Conservation (phyloP, 2,888 invertebrate species). For the Lumbricus terrestris region DNA sequence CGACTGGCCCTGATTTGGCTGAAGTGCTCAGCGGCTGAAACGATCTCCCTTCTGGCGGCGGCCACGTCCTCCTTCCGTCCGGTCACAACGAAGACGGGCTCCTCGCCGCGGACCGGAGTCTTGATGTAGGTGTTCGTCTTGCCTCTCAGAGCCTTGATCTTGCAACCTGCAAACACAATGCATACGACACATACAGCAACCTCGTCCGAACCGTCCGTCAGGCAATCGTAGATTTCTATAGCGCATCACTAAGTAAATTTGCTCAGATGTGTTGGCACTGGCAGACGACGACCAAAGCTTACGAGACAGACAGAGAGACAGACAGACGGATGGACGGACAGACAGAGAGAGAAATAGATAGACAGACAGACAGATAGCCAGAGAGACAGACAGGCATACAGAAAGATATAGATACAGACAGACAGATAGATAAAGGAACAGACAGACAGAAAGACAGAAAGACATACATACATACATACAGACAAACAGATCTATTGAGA, state of each 20-base stretch:
- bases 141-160: conserved; percentile 96
- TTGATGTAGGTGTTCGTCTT: conserved; percentile 99
- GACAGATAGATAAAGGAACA: too few species aligned
- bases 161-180: conserved; percentile 77
- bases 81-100: conserved; percentile 98
- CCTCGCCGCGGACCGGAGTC: conserved; percentile 96
- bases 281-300: background rate
- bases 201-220: background rate
- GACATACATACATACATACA: too few species aligned
- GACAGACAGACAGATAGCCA: too few species aligned
- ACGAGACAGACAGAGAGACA: too few species aligned
- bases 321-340: too few species aligned
- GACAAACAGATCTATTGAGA: too few species aligned
- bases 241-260: background rate
- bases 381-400: too few species aligned
- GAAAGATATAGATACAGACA: too few species aligned
- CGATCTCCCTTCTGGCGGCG: conserved; percentile 93
- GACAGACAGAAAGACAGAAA: too few species aligned
- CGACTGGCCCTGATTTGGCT: conserved; percentile 75
- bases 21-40: conserved; percentile 97
- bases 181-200: background rate
- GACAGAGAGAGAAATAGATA: too few species aligned
- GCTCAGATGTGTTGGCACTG: background rate
- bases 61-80: conserved; percentile 97
- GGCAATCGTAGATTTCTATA: background rate